Percentiles rank a stretch among this genome's conserved stretches.
These are phyloP conservation scores for Pachyramphus minor DNA, from an alignment of 2,113 vertebrate genomes.

Conservation along the genomic window DNA sequence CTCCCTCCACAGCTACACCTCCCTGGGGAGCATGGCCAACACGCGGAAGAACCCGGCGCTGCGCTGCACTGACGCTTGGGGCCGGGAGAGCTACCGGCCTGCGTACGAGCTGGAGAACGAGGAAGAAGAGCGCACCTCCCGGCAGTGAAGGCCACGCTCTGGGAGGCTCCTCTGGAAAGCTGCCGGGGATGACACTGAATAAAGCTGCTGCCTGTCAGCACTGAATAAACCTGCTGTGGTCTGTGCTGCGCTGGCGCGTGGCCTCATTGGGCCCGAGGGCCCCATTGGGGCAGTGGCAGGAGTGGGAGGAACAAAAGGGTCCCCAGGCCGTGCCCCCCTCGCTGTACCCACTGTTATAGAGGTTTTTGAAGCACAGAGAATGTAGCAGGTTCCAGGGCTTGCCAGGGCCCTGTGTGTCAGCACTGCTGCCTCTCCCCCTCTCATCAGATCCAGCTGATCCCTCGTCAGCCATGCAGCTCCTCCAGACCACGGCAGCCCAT, in stretches of 20 bases:
- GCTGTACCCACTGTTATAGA: background rate
- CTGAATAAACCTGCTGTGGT: background rate
- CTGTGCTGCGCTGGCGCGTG: background rate
- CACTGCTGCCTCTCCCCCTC: fast-evolving
- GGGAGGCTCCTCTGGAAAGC: background rate
- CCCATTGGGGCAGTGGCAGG: background rate
- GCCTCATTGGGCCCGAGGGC: background rate
- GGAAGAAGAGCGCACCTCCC: slow-evolving; percentile 87
- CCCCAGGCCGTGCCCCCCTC: background rate
- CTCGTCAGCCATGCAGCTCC: background rate
- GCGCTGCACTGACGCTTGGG: slow-evolving; percentile 70
- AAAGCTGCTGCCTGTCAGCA: background rate
- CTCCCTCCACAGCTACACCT: slow-evolving; percentile 84
- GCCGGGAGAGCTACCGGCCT: slow-evolving; percentile 77
- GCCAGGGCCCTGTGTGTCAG: background rate
- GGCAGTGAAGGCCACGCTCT: slow-evolving; percentile 57
- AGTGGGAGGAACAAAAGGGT: background rate
- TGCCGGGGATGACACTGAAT: background rate
- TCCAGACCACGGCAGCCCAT: background rate
- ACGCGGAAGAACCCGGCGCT: slow-evolving; percentile 82
- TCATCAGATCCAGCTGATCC: background rate
- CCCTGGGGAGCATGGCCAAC: slow-evolving; percentile 89
- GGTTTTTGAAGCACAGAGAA: slow-evolving; percentile 1
- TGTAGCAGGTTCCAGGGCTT: slow-evolving; percentile 16
- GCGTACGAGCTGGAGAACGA: slow-evolving; percentile 89